Evolutionary conservation across 2,113 vertebrate species (phyloP).

Genomic region (Corvus moneduloides): DNA sequence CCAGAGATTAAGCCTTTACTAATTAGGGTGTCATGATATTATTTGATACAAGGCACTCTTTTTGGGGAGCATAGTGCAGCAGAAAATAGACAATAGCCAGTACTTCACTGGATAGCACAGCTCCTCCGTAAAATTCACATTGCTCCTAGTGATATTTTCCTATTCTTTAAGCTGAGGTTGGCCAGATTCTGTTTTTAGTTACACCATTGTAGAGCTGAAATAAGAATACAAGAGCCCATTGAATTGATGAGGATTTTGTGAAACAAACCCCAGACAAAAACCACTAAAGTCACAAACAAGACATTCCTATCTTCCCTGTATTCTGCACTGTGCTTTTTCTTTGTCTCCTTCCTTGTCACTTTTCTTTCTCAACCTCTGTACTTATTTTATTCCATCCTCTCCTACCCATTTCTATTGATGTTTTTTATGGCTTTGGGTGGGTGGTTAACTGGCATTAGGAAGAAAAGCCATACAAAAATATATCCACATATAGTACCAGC

Average conservation of each 20-base stretch:
- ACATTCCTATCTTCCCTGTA: not conserved
- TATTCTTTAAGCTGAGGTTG: not conserved
- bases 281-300: not conserved
- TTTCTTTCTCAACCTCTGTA: not conserved
- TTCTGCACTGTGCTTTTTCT: not conserved
- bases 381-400: not conserved
- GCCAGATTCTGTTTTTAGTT: not conserved
- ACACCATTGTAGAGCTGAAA: not conserved
- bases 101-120: not conserved
- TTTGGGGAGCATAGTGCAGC: not conserved
- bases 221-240: not conserved
- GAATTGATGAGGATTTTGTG: not conserved
- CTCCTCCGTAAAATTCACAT: not conserved
- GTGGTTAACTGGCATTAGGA: not conserved
- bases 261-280: not conserved
- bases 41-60: not conserved
- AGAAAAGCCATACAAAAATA: slow-evolving; percentile 11
- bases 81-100: not conserved
- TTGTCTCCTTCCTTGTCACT: not conserved
- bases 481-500: not conserved
- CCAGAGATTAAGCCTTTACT: not conserved
- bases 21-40: not conserved
- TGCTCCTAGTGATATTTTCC: not conserved
- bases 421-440: slow-evolving; percentile 18
- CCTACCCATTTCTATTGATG: not conserved